Base-by-base conservation (phyloP, 2,888 invertebrate genomes). In the Brachycybe producta region DNA sequence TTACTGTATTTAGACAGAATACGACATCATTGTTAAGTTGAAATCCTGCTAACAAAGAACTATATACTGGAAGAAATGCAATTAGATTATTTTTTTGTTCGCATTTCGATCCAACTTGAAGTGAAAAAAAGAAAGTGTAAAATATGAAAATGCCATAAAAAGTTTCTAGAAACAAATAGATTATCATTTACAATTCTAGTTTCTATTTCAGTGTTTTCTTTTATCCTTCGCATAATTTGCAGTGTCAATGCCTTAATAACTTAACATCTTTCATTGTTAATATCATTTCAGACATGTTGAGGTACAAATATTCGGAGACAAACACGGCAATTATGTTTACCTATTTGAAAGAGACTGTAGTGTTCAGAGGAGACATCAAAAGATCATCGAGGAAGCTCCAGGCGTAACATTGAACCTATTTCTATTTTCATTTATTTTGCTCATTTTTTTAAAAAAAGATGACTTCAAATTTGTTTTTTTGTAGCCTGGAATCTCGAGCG, bases 341-440 rank as follows among this genome's bases (percentile, higher is more conserved):
- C 72, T 98, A 49, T 95, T 86, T 71, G 98, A 99, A 70, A 76
- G 98, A 61, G 98, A 98, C 68, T 98, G 98, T 66, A 92, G 92
- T n/a, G 87, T 98, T n/a, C 98, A 99, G 67, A 75, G 98, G 59
- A 75, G 98, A 48, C 98, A 99, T 73, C 98, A 99, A 68, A 99
- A 99, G 70, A 84, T 99, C 50, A 92, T 98, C 51, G 97, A 98
- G 70, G 95, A 97, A 73, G 95, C 95, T 2, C 97, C 97, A 32
- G 94, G 91, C 24, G 90, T 91, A 72, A 68, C 75, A n/a, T n/a
- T n/a, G 67, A 38, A 5, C 15, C 17, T 35, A 11, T 19, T 23
- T 44, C 32, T n/a, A n/a, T n/a, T n/a, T n/a, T n/a, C n/a, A n/a
- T n/a, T n/a, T n/a, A n/a, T n/a, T n/a, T n/a, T n/a, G n/a, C 13